Conservation (phyloP, 1,140 invertebrate species). For the Trialeurodes vaporariorum region DNA sequence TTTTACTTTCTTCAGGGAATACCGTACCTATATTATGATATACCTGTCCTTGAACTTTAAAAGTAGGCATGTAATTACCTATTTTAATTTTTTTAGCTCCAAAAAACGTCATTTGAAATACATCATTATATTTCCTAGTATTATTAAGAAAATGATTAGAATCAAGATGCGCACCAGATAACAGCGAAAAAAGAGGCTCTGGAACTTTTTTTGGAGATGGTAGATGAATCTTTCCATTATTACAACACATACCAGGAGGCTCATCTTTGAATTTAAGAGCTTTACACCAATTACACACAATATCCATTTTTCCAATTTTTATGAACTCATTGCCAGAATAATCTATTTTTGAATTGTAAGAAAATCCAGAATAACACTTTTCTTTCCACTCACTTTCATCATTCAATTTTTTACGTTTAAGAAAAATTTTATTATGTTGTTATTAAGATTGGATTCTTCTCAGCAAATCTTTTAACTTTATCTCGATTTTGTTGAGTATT, state of each 20-base stretch:
- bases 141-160: constrained; percentile 33
- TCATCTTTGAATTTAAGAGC: constrained; percentile 32
- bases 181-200: constrained; percentile 18
- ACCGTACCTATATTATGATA: constrained; percentile 35
- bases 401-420: neutral
- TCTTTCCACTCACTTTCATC: neutral
- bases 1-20: constrained; percentile 25
- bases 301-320: constrained; percentile 25
- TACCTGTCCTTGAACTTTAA: constrained; percentile 38
- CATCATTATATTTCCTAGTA: constrained; percentile 32
- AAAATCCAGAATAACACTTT: neutral
- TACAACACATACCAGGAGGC: constrained; percentile 28
- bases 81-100: constrained; percentile 27
- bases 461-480: neutral
- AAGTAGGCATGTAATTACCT: constrained; percentile 31
- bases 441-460: neutral
- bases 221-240: constrained; percentile 21
- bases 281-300: constrained; percentile 25
- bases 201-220: constrained; percentile 14
- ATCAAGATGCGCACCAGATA: constrained; percentile 15
- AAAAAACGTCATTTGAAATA: constrained; percentile 35
- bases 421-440: neutral
- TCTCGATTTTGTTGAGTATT: neutral
- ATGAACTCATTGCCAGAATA: constrained; percentile 12
- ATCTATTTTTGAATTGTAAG: constrained; percentile 10